Percentiles rank a stretch among this genome's conserved stretches.
phyloP scores from a whole-genome alignment of 2,888 invertebrate species.

The Argynnis bischoffii region DNA sequence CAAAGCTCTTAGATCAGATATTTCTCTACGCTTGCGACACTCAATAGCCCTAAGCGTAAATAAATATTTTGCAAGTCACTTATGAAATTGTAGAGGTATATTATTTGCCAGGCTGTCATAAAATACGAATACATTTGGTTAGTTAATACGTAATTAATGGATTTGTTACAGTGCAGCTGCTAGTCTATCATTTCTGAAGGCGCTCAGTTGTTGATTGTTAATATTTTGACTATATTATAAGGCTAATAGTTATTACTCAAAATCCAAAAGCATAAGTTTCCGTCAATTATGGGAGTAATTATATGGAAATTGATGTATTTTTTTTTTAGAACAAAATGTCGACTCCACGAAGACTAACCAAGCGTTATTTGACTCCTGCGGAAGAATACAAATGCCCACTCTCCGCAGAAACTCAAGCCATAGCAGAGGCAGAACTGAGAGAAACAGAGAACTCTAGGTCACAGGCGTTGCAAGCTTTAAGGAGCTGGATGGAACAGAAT shows the following conservation, averaged over 20 bases:
- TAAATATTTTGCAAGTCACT: slow-evolving; percentile 45
- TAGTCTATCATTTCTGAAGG: too few relatives aligned
- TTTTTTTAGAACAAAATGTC: slow-evolving; percentile 56
- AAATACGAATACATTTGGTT: not conserved
- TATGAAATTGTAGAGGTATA: slow-evolving; percentile 38
- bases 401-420: slow-evolving; percentile 82
- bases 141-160: too few relatives aligned
- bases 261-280: too few relatives aligned
- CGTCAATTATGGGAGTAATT: not conserved
- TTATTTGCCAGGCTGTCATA: slow-evolving; percentile 3
- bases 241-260: too few relatives aligned
- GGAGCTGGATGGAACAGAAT: slow-evolving; percentile 88
- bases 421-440: slow-evolving; percentile 86
- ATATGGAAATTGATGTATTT: not conserved
- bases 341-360: slow-evolving; percentile 53
- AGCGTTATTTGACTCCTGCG: slow-evolving; percentile 80
- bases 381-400: slow-evolving; percentile 85
- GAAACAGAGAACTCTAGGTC: slow-evolving; percentile 85
- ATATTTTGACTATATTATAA: too few relatives aligned
- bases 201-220: too few relatives aligned
- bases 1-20: slow-evolving; percentile 38
- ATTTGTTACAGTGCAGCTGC: not conserved
- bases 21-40: slow-evolving; percentile 38
- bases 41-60: slow-evolving; percentile 39
- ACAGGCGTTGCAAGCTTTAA: slow-evolving; percentile 85